phyloP scores from a whole-genome alignment of 92 coral and sea anemone species.

The Nematostella vectensis region DNA sequence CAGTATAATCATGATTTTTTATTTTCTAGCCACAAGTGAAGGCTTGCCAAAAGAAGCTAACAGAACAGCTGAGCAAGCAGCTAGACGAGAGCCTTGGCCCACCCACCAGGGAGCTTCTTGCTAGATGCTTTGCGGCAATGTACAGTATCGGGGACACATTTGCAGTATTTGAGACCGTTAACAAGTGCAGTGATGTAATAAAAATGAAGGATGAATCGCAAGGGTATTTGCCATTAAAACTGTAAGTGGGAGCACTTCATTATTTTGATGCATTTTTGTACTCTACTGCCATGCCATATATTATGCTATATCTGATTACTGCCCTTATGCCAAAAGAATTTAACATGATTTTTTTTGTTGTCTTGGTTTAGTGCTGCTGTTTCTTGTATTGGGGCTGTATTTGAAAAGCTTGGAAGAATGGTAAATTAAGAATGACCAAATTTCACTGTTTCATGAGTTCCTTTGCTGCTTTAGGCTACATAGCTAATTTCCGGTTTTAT shows the following conservation, averaged over 20 bases:
- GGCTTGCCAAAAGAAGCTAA: conserved; percentile 68
- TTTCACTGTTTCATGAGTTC: no score
- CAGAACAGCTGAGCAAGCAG: conserved; percentile 74
- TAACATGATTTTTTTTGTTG: neutral
- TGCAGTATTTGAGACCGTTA: conserved; percentile 82
- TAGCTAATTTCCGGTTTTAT: no score
- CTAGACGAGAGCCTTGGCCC: conserved; percentile 83
- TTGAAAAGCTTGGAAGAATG: conserved; percentile 96
- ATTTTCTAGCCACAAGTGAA: conserved; percentile 64
- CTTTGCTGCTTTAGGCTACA: no score
- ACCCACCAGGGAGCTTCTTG: conserved; percentile 85
- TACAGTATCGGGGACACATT: conserved; percentile 77
- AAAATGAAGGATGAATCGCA: conserved; percentile 86
- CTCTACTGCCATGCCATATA: no score
- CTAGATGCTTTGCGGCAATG: conserved; percentile 79
- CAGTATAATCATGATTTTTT: no score
- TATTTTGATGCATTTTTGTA: no score
- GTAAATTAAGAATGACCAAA: conserved; percentile 35
- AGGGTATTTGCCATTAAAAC: conserved; percentile 76
- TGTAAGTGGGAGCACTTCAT: no score
- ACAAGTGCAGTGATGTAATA: conserved; percentile 78
- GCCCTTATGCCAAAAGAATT: neutral
- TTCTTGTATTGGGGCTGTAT: conserved; percentile 92
- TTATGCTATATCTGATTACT: no score
- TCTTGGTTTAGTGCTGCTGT: conserved; percentile 61